Evolutionary conservation across 2,888 invertebrate species (phyloP).

Genomic region (Xanthia icteritia): DNA sequence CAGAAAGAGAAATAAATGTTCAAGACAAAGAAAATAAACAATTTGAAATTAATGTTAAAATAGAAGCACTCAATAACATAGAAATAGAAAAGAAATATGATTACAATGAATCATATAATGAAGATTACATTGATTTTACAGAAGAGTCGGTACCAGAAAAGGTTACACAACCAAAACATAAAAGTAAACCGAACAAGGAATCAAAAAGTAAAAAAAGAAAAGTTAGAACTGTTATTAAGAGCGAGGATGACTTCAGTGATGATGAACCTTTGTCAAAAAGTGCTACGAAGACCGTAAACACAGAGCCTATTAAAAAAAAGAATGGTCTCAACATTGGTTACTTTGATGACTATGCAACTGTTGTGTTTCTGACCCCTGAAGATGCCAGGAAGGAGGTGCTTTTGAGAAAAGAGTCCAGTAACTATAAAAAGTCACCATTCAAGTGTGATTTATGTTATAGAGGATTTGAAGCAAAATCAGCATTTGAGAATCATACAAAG

Average conservation of each 20-base stretch:
- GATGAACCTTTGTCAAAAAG: conserved; percentile 69
- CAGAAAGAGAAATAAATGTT: conserved; percentile 7
- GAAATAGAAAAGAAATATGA: conserved; percentile 28
- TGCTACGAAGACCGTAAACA: conserved; percentile 15
- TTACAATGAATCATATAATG: conserved; percentile 24
- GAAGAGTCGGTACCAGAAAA: conserved; percentile 29
- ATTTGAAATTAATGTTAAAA: conserved; percentile 44
- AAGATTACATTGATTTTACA: conserved; percentile 28
- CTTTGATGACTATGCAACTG: conserved; percentile 71
- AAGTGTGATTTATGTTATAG: conserved; percentile 75
- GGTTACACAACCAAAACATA: conserved; percentile 16
- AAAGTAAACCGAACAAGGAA: conserved; percentile 40
- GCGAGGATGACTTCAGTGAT: conserved; percentile 63
- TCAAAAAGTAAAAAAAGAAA: conserved; percentile 49
- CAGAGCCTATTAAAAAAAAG: conserved; percentile 33
- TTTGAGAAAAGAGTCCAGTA: conserved; percentile 72
- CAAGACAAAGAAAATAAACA: conserved; percentile 39
- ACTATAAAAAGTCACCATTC: conserved; percentile 70
- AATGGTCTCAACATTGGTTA: conserved; percentile 54
- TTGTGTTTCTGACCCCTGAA: conserved; percentile 69
- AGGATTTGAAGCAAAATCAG: conserved; percentile 69
- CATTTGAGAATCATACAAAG: conserved; percentile 74
- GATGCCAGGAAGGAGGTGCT: conserved; percentile 72
- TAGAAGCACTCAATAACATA: conserved; percentile 37
- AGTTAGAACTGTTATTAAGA: conserved; percentile 36